Evolutionary conservation across 2,113 vertebrate species (phyloP), one percentile per base, ranked within the genome.

Genomic region (Syngnathus floridae): DNA sequence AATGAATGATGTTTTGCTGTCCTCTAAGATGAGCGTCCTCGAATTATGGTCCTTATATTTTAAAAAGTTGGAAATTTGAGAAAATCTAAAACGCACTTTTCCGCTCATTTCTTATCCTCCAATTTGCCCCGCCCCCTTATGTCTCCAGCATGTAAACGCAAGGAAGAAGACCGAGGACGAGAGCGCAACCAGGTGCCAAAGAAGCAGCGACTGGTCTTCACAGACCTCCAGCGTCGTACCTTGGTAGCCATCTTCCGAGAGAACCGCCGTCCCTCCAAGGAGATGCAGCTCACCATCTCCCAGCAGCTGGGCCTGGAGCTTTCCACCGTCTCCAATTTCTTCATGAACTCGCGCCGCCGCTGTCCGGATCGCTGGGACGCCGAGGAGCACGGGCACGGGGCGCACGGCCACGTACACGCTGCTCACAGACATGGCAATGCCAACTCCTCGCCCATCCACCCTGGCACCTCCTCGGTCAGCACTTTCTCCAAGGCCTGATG

Each of bases 161-260:
- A 99, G 87, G 95, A 98, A 78, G 95, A 99, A 84, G 95, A 98
- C 78, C 93, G 96, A 84, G 95, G 97, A 78, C 94, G 96, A 64
- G 95, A 99, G 86, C 88, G 95, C 65, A 95, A 88, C 79, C 90
- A 95, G 88, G 92, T 94, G 77, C 95, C 96, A 81, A 99, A 99
- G 88, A 99, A 99, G 86, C 96, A 98, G 91, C 93, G 96, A 22
- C 88, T 99, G 91, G 96, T 99, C 88, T 98, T 99, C 93, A 99
- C 95, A 13, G 96, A 99, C 92, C 93, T 99, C 83, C 96, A 99
- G 90, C 94, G 96, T 71, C 95, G 96, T 87, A 98, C 96, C 69
- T 89, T 99, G 83, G 94, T 97, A 57, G 96, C 96, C 86, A 99
- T 99, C 93, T 99, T 98, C 90, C 93, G 97, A 86, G 96, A 99